These are phyloP conservation scores for Dipodomys spectabilis DNA, from an alignment of 2,113 vertebrate genomes.

Conservation along the genomic window DNA sequence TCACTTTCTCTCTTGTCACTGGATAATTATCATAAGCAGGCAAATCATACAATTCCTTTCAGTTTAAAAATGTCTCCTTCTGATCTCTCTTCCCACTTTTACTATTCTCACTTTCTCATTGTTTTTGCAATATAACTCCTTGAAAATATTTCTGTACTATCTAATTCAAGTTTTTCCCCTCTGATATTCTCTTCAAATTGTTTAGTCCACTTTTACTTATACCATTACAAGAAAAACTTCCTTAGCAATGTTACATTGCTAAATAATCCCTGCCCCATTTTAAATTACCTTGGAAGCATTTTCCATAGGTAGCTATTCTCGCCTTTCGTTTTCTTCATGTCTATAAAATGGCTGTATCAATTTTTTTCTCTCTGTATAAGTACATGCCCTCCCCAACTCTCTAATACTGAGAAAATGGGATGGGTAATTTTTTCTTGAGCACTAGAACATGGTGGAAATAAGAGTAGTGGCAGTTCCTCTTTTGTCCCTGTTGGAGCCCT, in stretches of 20 bases:
- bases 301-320: background rate
- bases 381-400: background rate
- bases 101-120: background rate
- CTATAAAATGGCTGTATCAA: background rate
- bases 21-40: background rate
- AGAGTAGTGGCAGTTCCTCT: background rate
- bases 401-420: background rate
- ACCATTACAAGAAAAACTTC: background rate
- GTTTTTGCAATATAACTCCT: background rate
- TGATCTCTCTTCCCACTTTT: background rate
- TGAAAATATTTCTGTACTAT: background rate
- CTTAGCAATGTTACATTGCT: background rate
- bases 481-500: background rate
- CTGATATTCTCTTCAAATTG: background rate
- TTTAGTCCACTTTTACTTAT: background rate
- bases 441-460: background rate
- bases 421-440: background rate
- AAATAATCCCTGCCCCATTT: background rate
- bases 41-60: background rate
- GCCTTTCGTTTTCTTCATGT: background rate
- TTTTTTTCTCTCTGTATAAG: background rate
- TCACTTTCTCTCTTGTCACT: background rate
- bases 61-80: slow-evolving; percentile 53
- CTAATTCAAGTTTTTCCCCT: background rate
- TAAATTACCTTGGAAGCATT: background rate